These are phyloP conservation scores for Zelleria hepariella DNA, from an alignment of 2,888 invertebrate species.

Conservation along the genomic window DNA sequence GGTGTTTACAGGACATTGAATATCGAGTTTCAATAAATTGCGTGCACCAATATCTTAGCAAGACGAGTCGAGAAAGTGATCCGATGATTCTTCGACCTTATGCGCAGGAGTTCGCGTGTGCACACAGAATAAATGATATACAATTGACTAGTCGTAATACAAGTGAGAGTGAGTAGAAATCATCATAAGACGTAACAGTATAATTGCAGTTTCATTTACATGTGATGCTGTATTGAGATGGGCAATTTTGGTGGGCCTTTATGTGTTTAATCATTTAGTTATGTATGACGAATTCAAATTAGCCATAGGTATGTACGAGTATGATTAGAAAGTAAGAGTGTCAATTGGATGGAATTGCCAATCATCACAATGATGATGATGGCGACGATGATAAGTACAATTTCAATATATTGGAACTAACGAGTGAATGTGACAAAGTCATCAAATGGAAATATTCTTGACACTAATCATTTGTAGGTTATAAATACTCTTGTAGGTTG, in stretches of 20 bases:
- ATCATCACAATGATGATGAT: background rate
- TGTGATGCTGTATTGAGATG: background rate
- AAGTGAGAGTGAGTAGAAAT: background rate
- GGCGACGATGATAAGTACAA: background rate
- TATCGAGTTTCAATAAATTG: background rate
- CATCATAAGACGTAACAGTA: background rate
- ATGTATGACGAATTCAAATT: background rate
- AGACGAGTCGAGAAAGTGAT: slow-evolving; percentile 40
- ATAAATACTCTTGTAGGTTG: background rate
- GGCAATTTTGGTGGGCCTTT: background rate
- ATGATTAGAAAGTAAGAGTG: background rate
- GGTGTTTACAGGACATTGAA: no score
- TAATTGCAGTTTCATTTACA: background rate
- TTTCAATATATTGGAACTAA: background rate
- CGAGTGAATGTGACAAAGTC: background rate
- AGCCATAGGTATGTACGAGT: background rate
- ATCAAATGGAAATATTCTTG: background rate
- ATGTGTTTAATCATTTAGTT: background rate
- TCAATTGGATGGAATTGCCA: background rate
- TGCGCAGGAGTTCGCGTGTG: slow-evolving; percentile 43
- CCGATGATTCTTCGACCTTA: slow-evolving; percentile 46
- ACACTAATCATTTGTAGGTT: background rate
- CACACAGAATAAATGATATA: slow-evolving; percentile 46
- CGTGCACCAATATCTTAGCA: background rate
- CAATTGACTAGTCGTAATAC: background rate